These are phyloP conservation scores for Petrophora chlorosata DNA, from an alignment of 2,888 invertebrate genomes.

Conservation along the genomic window DNA sequence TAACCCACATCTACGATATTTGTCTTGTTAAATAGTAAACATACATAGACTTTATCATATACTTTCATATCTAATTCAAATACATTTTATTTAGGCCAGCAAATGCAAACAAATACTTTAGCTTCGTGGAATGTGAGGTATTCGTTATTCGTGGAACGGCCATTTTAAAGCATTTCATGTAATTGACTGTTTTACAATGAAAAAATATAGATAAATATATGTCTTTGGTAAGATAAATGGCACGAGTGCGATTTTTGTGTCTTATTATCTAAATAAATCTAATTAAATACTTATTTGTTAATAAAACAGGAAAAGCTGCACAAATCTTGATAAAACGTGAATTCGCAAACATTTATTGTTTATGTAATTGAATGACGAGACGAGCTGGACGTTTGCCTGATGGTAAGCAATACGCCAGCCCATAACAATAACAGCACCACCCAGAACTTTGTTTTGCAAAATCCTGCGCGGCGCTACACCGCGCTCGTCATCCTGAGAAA, in stretches of 20 bases:
- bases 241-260: constrained; percentile 23
- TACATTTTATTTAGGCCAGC: constrained; percentile 14
- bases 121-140: constrained; percentile 35
- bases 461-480: too few species aligned
- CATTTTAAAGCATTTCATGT: constrained; percentile 46
- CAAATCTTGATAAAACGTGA: too few species aligned
- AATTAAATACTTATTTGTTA: too few species aligned
- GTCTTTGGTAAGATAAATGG: constrained; percentile 45
- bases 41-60: background rate
- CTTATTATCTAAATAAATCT: background rate
- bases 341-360: too few species aligned
- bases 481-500: too few species aligned
- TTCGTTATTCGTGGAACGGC: constrained; percentile 34
- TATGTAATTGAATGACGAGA: too few species aligned
- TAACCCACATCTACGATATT: background rate
- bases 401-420: too few species aligned
- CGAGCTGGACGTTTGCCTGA: too few species aligned
- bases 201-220: constrained; percentile 28
- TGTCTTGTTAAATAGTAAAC: background rate
- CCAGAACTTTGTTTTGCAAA: too few species aligned
- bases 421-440: too few species aligned
- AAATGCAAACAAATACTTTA: constrained; percentile 15
- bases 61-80: constrained; percentile 5
- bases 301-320: too few species aligned
- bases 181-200: constrained; percentile 44